Percentiles rank a stretch among this genome's conserved stretches.
Conservation (phyloP, 2,113 vertebrate genomes). For the Gavia stellata region DNA sequence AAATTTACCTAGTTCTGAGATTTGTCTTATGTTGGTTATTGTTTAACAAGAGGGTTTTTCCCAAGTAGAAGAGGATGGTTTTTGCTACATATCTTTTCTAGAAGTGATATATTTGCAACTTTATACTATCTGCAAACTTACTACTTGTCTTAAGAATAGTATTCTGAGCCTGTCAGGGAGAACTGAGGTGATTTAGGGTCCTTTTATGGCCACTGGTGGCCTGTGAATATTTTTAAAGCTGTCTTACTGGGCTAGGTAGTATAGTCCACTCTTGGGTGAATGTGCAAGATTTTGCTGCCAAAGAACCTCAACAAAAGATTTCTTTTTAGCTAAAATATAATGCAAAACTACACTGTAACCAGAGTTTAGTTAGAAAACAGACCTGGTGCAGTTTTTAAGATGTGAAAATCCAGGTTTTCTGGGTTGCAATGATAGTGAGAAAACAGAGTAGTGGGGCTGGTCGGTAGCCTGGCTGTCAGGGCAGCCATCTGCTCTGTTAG, state of each 20-base stretch:
- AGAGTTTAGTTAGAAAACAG: background rate
- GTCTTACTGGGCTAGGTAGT: background rate
- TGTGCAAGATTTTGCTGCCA: background rate
- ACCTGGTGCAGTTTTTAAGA: background rate
- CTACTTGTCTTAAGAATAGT: background rate
- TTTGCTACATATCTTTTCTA: background rate
- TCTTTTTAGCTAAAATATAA: background rate
- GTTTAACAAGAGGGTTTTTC: background rate
- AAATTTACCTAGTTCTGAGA: background rate
- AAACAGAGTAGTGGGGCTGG: background rate
- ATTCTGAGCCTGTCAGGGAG: background rate
- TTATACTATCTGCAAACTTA: background rate
- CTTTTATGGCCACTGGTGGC: background rate
- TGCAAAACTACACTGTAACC: background rate
- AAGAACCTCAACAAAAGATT: background rate
- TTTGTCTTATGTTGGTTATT: background rate
- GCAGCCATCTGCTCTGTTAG: background rate
- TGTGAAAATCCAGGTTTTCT: background rate
- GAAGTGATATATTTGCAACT: background rate
- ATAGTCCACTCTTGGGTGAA: background rate
- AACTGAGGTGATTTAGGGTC: background rate
- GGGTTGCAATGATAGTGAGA: rapidly evolving
- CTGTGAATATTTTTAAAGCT: background rate
- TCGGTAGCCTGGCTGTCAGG: background rate
- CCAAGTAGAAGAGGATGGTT: background rate